Percentiles rank a stretch among this genome's conserved stretches.
These are phyloP conservation scores for Parapsyche elsis DNA, from an alignment of 1,140 invertebrate genomes.

Conservation along the genomic window DNA sequence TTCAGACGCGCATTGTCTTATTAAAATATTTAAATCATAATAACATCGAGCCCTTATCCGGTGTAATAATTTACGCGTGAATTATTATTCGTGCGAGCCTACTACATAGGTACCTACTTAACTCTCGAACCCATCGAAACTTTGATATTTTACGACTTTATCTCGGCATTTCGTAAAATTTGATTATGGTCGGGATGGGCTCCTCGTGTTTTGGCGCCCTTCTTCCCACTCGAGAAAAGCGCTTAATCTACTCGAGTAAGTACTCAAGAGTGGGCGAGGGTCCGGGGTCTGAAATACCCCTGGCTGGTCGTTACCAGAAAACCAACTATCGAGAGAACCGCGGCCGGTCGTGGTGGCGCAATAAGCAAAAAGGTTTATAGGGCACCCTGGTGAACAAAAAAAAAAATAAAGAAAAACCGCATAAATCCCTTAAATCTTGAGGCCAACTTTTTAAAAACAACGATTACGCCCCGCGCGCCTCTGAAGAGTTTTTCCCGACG, in stretches of 20 bases:
- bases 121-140: too few relatives aligned
- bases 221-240: constrained; percentile 30
- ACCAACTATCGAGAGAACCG: constrained; percentile 1
- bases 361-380: constrained; percentile 47
- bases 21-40: too few relatives aligned
- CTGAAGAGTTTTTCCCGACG: constrained; percentile 21
- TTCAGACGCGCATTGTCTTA: too few relatives aligned
- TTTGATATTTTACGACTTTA: background rate
- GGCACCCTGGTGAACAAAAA: background rate
- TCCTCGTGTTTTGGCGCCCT: background rate
- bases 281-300: background rate
- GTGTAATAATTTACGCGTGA: too few relatives aligned
- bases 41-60: too few relatives aligned
- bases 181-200: constrained; percentile 23
- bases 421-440: constrained; percentile 45
- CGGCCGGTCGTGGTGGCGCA: constrained; percentile 14
- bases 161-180: constrained; percentile 34
- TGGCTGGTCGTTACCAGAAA: background rate
- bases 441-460: constrained; percentile 40
- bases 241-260: constrained; percentile 42
- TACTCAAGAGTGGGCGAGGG: constrained; percentile 26
- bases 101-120: too few relatives aligned
- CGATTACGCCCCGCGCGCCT: constrained; percentile 22
- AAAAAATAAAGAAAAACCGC: constrained; percentile 27
- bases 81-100: too few relatives aligned